Base-by-base conservation (phyloP, 1,140 invertebrate species). In the Procambarus clarkii region DNA sequence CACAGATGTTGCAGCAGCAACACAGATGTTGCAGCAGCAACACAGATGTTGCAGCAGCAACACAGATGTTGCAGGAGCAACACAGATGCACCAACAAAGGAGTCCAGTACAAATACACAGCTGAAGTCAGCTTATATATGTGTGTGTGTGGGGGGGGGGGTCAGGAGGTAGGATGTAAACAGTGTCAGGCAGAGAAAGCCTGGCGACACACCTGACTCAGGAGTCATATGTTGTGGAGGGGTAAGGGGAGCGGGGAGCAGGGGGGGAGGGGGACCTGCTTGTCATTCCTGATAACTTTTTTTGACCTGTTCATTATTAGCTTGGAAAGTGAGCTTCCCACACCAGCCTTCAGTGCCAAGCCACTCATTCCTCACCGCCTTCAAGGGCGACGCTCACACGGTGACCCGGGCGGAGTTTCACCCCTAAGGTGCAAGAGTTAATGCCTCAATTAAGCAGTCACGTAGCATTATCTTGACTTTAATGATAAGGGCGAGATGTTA, bases 271-370 rank as follows among this genome's bases (percentile, higher is more conserved):
- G 60, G 18, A 24, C 24, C 50, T 7, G 21, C 4, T 50, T 45
- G 15, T 64, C 15, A 64, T 64, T 64, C 4, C 13, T 58, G 54
- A 64, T 18, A 13, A 1, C 4, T 64, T 64, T 64, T 64, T 64
- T 64, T 15, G 8, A 54, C 13, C 8, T 3, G 69, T 34, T 34
- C 24, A 8, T n/a, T 74, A 74, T 24, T 4, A 74, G 2, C 69
- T 74, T n/a, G 24, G 69, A 74, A 74, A 74, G 69, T 74, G n/a
- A 74, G n/a, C 24, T 74, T 74, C 69, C 69, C 69, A 74, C 69
- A 74, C 2, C n/a, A 34, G 69, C 5, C n/a, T 44, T 21, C 0
- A 74, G 69, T 34, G 64, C 18, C 11, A 74, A 34, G 69, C 21
- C 69, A 34, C 69, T 11, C 34, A 34, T 9, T 9, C n/a, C 69